Conservation (phyloP, 2,888 invertebrate genomes). For the Busseola fusca region DNA sequence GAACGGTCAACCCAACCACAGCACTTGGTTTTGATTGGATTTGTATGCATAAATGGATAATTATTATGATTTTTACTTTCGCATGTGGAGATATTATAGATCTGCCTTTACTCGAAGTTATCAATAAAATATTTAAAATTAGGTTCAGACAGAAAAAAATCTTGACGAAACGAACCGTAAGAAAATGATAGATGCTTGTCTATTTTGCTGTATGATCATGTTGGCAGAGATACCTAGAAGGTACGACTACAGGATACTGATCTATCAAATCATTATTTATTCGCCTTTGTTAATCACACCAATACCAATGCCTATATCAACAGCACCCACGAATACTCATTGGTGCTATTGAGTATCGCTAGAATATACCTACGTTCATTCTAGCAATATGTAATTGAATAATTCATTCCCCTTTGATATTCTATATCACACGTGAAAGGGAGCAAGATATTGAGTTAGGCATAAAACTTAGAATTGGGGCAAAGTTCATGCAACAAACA, state of each 20-base stretch:
- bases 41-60: no score
- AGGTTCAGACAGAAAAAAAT: not conserved
- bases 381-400: conserved; percentile 12
- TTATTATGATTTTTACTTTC: not conserved
- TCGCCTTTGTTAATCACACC: not conserved
- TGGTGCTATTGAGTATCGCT: no score
- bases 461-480: not conserved
- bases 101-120: not conserved
- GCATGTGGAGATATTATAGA: not conserved
- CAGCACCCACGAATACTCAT: not conserved
- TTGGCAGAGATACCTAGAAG: not conserved
- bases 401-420: conserved; percentile 46
- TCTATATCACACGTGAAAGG: conserved; percentile 12
- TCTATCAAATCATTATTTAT: conserved; percentile 4
- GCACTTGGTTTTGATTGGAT: not conserved
- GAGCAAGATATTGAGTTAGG: conserved; percentile 18
- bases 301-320: conserved; percentile 2
- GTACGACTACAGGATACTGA: not conserved
- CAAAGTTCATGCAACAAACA: not conserved
- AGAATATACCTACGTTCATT: no score
- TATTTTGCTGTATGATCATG: not conserved
- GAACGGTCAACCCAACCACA: not conserved
- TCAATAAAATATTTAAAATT: not conserved
- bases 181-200: not conserved
- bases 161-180: not conserved